A percentile compares a stretch with the other conserved stretches of the same genome.
phyloP scores from a whole-genome alignment of 1,140 invertebrate species.

The Sweltsa coloradensis region DNA sequence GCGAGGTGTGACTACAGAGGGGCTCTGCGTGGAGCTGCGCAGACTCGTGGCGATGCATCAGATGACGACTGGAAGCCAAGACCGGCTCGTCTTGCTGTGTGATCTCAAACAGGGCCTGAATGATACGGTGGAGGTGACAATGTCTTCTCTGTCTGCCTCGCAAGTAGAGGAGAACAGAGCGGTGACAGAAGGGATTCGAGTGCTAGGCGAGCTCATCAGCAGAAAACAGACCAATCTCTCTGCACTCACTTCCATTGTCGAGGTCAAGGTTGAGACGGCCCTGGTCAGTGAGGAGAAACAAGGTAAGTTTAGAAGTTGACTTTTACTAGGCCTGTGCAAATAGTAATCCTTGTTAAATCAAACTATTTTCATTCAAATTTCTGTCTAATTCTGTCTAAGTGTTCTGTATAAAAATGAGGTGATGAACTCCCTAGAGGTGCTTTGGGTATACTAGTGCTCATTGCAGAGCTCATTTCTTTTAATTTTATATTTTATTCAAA shows the following conservation, averaged over 20 bases:
- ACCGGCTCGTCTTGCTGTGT: constrained; percentile 56
- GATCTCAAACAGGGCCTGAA: constrained; percentile 65
- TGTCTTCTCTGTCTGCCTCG: constrained; percentile 32
- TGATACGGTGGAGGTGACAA: constrained; percentile 75
- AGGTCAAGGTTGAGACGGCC: constrained; percentile 65
- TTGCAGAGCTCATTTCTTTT: too few relatives aligned
- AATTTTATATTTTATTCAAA: too few relatives aligned
- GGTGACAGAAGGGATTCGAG: constrained; percentile 45
- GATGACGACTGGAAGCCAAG: constrained; percentile 35
- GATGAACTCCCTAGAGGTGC: too few relatives aligned
- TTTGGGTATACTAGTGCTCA: too few relatives aligned
- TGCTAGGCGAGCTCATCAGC: constrained; percentile 57
- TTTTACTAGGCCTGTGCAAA: too few relatives aligned
- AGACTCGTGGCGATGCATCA: constrained; percentile 46
- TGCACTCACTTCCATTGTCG: constrained; percentile 58
- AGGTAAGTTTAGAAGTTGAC: constrained; percentile 22
- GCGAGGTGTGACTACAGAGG: constrained; percentile 57
- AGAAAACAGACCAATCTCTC: constrained; percentile 44
- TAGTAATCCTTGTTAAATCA: constrained; percentile 6
- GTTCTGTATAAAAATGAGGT: too few relatives aligned
- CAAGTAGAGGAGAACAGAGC: constrained; percentile 34
- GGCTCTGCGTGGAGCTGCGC: constrained; percentile 53
- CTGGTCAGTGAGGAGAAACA: constrained; percentile 41
- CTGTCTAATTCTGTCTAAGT: too few relatives aligned
- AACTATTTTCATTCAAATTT: too few relatives aligned